Percentiles rank a stretch among this genome's conserved stretches.
phyloP scores from a whole-genome alignment of 2,113 vertebrate species.

The Menidia beryllina region DNA sequence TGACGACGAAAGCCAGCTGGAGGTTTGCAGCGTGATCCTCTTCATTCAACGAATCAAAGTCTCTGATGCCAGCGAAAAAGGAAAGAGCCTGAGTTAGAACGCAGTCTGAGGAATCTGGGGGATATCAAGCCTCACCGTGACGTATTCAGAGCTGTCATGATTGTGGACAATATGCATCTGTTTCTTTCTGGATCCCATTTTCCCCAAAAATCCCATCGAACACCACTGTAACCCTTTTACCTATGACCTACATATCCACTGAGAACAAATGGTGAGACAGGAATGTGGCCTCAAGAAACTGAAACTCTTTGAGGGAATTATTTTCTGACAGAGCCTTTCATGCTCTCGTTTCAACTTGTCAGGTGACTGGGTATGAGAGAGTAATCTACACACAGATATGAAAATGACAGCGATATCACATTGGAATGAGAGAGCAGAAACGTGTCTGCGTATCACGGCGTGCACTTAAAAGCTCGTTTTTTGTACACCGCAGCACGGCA shows the following conservation, averaged over 20 bases:
- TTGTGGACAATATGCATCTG: not conserved
- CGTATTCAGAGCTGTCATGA: not conserved
- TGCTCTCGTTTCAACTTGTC: conserved; percentile 20
- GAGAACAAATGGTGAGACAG: conserved; percentile 12
- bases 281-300: conserved; percentile 23
- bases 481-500: not conserved
- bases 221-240: not conserved
- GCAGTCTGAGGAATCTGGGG: not conserved
- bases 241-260: conserved; percentile 9
- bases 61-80: conserved; percentile 75
- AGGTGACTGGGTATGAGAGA: conserved; percentile 27
- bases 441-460: not conserved
- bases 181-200: not conserved
- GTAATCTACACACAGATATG: not conserved
- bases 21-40: conserved; percentile 87
- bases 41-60: conserved; percentile 90
- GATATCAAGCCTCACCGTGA: not conserved
- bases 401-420: conserved; percentile 1
- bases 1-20: conserved; percentile 91
- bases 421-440: conserved; percentile 15
- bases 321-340: conserved; percentile 10
- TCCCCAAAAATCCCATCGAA: not conserved
- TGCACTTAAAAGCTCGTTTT: not conserved
- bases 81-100: not conserved
- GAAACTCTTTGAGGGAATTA: conserved; percentile 32